A percentile compares a stretch with the other conserved stretches of the same genome.
phyloP scores from a whole-genome alignment of 1,140 invertebrate species.

The Carposina sasakii region DNA sequence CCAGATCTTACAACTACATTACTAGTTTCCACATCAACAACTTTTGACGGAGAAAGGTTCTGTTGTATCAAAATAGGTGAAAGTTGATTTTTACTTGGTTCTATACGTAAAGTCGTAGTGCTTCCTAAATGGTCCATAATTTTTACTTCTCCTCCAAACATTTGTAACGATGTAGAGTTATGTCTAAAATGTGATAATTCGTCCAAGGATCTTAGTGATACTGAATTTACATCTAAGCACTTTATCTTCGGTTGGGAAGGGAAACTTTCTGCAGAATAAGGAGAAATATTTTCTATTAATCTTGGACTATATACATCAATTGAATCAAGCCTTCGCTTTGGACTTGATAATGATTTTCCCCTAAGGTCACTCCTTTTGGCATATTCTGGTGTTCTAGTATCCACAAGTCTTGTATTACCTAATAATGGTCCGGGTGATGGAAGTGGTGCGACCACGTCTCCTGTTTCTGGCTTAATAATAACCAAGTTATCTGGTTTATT shows the following conservation, averaged over 20 bases:
- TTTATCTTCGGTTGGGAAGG: slow-evolving; percentile 71
- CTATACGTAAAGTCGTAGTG: slow-evolving; percentile 81
- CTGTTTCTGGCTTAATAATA: slow-evolving; percentile 71
- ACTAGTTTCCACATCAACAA: slow-evolving; percentile 69
- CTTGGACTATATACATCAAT: slow-evolving; percentile 66
- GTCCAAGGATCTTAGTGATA: slow-evolving; percentile 73
- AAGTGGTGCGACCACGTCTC: slow-evolving; percentile 73
- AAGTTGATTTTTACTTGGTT: slow-evolving; percentile 73
- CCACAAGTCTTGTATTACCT: slow-evolving; percentile 85
- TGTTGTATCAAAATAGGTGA: slow-evolving; percentile 70
- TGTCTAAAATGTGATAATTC: slow-evolving; percentile 71
- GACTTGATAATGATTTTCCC: slow-evolving; percentile 49
- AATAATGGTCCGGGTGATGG: slow-evolving; percentile 85
- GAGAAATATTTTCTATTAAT: slow-evolving; percentile 51
- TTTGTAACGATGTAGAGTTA: slow-evolving; percentile 76
- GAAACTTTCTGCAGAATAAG: slow-evolving; percentile 53
- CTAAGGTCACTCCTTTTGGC: slow-evolving; percentile 51
- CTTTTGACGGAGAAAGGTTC: slow-evolving; percentile 63
- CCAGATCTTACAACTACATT: slow-evolving; percentile 81
- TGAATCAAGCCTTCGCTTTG: slow-evolving; percentile 58
- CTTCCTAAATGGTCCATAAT: slow-evolving; percentile 79
- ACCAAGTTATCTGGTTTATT: slow-evolving; percentile 73
- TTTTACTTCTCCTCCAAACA: slow-evolving; percentile 86
- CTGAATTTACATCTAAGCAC: slow-evolving; percentile 68
- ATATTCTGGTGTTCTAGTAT: slow-evolving; percentile 55